phyloP scores from a whole-genome alignment of 2,797 vertebrate species.

The Tadarida brasiliensis region DNA sequence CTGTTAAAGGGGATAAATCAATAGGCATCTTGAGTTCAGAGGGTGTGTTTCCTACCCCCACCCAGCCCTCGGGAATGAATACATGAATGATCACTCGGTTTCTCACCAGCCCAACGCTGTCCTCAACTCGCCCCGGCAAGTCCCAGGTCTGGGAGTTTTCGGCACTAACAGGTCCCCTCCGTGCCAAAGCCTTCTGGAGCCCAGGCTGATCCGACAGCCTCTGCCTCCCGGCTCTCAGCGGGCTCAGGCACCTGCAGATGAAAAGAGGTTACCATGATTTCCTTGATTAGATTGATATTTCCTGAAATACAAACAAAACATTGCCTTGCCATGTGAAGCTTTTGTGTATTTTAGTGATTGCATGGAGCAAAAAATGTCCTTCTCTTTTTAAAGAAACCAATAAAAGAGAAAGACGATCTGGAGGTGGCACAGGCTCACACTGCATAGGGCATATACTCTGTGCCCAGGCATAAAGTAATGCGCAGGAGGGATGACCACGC shows the following conservation, averaged over 20 bases:
- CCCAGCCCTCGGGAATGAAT: not conserved
- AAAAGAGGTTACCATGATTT: not conserved
- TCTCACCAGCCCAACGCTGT: not conserved
- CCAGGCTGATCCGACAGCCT: not conserved
- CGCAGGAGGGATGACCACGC: not conserved
- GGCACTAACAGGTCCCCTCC: rapidly evolving
- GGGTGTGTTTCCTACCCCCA: not conserved
- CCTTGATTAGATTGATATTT: not conserved
- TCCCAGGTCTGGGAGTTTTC: not conserved
- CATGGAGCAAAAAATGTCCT: not conserved
- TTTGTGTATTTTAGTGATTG: not conserved
- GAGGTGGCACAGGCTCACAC: not conserved
- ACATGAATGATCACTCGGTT: not conserved
- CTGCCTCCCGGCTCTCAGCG: not conserved
- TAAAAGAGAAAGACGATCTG: not conserved
- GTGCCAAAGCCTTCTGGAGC: rapidly evolving
- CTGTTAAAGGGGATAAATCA: slow-evolving; percentile 44
- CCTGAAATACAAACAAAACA: not conserved
- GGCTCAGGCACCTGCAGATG: not conserved
- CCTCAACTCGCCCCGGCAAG: not conserved
- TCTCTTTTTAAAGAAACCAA: not conserved
- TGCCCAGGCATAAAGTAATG: not conserved
- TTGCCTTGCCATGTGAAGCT: not conserved
- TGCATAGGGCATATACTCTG: not conserved
- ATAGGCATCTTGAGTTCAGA: not conserved